Evolutionary conservation across 2,797 vertebrate genomes (phyloP).

Genomic region (Gymnopithys bicolor): DNA sequence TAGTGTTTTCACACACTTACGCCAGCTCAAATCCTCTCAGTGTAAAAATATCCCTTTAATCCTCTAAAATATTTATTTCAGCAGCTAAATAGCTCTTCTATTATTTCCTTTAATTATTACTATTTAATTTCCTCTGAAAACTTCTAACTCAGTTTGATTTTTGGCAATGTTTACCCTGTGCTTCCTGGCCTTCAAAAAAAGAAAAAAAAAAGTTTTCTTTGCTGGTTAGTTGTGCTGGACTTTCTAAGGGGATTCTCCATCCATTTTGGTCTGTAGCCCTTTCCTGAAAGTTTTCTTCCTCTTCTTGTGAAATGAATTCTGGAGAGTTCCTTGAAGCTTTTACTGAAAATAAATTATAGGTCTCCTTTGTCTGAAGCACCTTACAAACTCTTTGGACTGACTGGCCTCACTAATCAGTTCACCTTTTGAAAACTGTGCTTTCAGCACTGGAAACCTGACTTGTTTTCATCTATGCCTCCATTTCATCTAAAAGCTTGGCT

Average conservation of each 20-base stretch:
- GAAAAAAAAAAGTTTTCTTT: constrained; percentile 7
- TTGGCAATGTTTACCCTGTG: neutral
- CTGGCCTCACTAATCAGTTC: neutral
- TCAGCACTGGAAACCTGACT: neutral
- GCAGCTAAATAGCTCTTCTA: constrained; percentile 15
- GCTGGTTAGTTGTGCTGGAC: neutral
- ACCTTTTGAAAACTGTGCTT: neutral
- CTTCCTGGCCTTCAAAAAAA: neutral
- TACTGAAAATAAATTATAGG: neutral
- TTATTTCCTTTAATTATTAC: neutral
- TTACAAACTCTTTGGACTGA: neutral
- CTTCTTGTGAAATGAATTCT: neutral
- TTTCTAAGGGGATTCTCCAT: neutral
- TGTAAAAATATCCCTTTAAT: neutral
- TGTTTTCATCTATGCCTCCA: neutral
- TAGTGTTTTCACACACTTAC: neutral
- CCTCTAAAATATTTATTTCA: neutral
- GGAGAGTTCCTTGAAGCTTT: neutral
- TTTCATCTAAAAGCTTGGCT: constrained; percentile 14
- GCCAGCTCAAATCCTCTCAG: neutral
- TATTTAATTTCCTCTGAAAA: constrained; percentile 50
- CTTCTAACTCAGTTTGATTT: neutral
- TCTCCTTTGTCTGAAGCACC: neutral
- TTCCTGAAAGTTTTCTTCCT: neutral
- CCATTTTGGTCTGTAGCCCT: neutral